Evolutionary conservation across 2,888 invertebrate genomes (phyloP), one percentile per base, ranked within the genome.

Genomic region (Agapostemon virescens): DNA sequence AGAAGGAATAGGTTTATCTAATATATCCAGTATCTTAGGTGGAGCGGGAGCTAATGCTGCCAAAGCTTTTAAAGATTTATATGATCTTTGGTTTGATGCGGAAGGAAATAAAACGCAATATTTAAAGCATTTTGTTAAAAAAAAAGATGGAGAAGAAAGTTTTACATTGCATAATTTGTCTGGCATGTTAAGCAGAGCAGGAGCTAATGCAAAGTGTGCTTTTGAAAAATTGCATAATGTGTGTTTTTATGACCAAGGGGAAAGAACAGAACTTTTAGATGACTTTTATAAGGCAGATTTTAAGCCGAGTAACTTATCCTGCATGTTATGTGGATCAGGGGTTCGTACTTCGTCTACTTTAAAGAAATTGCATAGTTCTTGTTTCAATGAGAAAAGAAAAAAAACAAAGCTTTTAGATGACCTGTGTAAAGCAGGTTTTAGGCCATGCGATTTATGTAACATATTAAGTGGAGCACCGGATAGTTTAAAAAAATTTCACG

Each of bases 401-500:
- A 17, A 5, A 42, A 17, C 42, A 42, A 13, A 42, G 6, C 42
- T 42, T 17, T 42, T 42, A 42, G 17, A 42, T 42, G 42, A 42
- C 17, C 17, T 42, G 17, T 42, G 6, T 17, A 0, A 42, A 5
- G 42, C 17, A 42, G 42, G 42, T 42, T 42, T 42, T 42, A 42
- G 17, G 17, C 42, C 17, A 1, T 3, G 42, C 17, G 17, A 42
- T 42, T 1, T 42, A 5, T 42, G 42, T 17, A 42, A 17, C 17
- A 42, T 42, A 17, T 17, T 42, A 17, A 85, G 88, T 85, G 88
- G 66, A 88, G 82, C 89, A 88, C 83, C 69, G 40, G 74, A 77
- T 84, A 87, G 75, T 88, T 66, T 88, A 81, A 77, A 79, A 69
- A 73, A 85, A 72, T 87, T 89, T 83, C 88, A 89, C 85, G 82